Conservation (phyloP, 2,797 vertebrate species). For the Hydrophis major region DNA sequence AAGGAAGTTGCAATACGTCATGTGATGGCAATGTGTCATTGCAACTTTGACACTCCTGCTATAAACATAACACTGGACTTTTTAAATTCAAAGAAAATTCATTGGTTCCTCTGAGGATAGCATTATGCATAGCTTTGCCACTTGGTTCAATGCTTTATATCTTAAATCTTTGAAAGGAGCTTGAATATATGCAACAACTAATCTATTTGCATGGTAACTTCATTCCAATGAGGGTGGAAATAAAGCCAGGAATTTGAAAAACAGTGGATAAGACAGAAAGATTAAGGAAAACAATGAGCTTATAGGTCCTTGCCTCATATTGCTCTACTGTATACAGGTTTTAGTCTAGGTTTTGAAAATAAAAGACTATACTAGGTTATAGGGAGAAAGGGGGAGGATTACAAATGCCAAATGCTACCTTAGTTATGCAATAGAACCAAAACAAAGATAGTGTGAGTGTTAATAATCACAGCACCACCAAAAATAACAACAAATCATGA, state of each 20-base stretch:
- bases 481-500: not conserved
- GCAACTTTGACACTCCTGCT: too few relatives aligned
- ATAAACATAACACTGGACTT: not conserved
- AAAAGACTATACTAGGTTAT: not conserved
- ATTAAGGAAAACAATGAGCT: not conserved
- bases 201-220: not conserved
- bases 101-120: not conserved
- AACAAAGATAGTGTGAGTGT: not conserved
- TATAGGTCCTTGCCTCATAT: not conserved
- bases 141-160: not conserved
- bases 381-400: not conserved
- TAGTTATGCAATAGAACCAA: not conserved
- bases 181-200: not conserved
- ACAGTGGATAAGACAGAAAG: not conserved
- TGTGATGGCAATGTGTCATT: too few relatives aligned
- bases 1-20: too few relatives aligned
- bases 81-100: not conserved
- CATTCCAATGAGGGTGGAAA: not conserved
- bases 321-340: not conserved
- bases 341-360: not conserved
- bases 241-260: not conserved
- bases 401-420: not conserved
- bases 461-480: not conserved
- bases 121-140: not conserved
- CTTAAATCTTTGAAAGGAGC: not conserved